Conservation (phyloP, 2,113 vertebrate species). For the Micromys minutus region DNA sequence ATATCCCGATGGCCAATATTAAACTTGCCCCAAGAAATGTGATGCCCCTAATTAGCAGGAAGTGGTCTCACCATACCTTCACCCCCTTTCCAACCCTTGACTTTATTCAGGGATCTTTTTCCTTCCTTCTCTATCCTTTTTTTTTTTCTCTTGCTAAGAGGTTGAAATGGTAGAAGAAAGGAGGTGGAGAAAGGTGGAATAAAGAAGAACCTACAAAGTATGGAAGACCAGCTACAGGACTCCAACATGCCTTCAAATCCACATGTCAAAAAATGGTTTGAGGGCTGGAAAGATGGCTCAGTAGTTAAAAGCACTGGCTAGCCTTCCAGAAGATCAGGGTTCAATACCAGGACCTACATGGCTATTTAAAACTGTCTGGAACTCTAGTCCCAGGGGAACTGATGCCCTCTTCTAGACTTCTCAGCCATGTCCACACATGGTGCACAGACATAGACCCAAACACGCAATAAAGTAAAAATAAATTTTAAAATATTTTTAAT, state of each 20-base stretch:
- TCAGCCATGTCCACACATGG: not conserved
- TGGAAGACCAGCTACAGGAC: no score
- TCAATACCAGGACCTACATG: not conserved
- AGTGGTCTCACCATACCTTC: no score
- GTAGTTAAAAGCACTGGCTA: not conserved
- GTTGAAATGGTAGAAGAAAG: no score
- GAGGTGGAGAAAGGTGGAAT: no score
- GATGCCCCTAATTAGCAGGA: no score
- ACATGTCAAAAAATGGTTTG: not conserved
- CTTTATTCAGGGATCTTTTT: no score
- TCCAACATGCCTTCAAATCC: not conserved
- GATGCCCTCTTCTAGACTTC: not conserved
- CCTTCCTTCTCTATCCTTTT: no score
- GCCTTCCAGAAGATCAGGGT: not conserved
- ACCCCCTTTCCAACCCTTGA: no score
- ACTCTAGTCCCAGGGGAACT: not conserved
- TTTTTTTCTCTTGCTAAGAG: no score
- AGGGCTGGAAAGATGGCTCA: not conserved
- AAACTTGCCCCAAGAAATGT: no score
- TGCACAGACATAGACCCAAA: not conserved
- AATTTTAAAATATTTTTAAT: not conserved
- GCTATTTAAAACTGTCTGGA: not conserved
- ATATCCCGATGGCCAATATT: no score
- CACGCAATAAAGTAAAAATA: not conserved
- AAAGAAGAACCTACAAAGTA: no score